phyloP scores from a whole-genome alignment of 2,113 vertebrate species.

The Pteropus alecto region DNA sequence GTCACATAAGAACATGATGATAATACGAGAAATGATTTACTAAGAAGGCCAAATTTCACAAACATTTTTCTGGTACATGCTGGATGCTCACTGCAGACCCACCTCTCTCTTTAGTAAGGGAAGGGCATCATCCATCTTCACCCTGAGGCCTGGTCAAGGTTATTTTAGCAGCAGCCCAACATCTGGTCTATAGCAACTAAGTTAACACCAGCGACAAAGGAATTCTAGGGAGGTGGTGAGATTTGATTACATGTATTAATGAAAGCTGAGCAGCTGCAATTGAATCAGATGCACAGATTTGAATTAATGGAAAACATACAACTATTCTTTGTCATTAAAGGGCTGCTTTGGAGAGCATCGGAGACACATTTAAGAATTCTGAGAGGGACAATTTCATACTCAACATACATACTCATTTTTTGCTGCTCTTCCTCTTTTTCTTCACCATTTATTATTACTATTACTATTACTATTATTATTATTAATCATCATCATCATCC shows the following conservation, averaged over 20 bases:
- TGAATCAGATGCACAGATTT: background rate
- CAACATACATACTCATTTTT: background rate
- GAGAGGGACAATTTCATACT: background rate
- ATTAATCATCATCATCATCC: too few relatives aligned
- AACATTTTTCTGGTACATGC: background rate
- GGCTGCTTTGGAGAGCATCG: background rate
- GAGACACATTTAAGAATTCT: background rate
- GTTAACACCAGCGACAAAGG: background rate
- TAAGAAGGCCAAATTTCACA: background rate
- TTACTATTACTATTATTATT: too few relatives aligned
- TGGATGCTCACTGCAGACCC: background rate
- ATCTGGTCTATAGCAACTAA: background rate
- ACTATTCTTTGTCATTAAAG: background rate
- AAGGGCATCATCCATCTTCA: background rate
- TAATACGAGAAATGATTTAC: constrained; percentile 1
- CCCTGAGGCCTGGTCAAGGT: background rate
- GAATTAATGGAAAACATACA: background rate
- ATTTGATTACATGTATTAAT: background rate
- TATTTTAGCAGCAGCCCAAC: background rate
- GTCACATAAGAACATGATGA: background rate
- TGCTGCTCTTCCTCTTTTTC: background rate
- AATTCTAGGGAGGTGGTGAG: background rate
- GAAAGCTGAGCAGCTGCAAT: background rate
- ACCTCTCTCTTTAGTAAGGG: too few relatives aligned
- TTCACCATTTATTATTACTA: background rate